A percentile compares a stretch with the other conserved stretches of the same genome.
phyloP scores from a whole-genome alignment of 2,888 invertebrate species.

The Azorinus chamasolen region DNA sequence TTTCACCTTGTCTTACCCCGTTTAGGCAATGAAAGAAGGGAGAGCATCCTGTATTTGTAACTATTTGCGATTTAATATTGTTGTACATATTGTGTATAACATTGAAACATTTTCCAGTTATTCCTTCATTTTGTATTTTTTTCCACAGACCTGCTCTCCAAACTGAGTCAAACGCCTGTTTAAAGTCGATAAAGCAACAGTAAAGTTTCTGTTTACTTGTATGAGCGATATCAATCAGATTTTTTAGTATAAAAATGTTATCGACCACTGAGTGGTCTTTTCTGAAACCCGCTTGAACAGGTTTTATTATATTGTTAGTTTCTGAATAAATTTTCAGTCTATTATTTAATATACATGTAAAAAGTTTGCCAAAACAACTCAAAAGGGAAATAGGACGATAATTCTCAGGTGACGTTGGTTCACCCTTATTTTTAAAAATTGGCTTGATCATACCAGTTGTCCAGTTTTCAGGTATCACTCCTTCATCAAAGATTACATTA shows the following conservation, averaged over 20 bases:
- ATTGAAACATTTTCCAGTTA: slow-evolving; percentile 34
- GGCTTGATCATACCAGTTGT: slow-evolving; percentile 9
- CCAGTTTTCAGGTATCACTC: slow-evolving; percentile 10
- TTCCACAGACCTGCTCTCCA: slow-evolving; percentile 35
- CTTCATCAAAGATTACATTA: slow-evolving; percentile 7
- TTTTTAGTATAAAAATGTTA: neutral
- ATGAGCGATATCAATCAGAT: neutral
- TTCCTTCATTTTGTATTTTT: slow-evolving; percentile 8
- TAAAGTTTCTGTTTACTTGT: slow-evolving; percentile 20
- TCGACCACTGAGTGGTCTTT: slow-evolving; percentile 17
- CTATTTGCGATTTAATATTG: slow-evolving; percentile 31
- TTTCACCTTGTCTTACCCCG: slow-evolving; percentile 39
- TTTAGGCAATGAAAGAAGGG: slow-evolving; percentile 4
- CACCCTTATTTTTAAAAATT: slow-evolving; percentile 20
- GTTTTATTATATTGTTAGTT: slow-evolving; percentile 9
- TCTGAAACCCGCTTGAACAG: slow-evolving; percentile 33
- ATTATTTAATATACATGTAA: slow-evolving; percentile 26
- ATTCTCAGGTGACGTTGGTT: no score
- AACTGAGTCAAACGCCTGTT: slow-evolving; percentile 30
- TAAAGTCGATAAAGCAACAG: slow-evolving; percentile 30
- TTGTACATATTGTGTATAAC: slow-evolving; percentile 38
- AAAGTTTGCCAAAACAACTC: slow-evolving; percentile 35
- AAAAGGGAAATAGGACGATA: no score
- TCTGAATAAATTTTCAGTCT: slow-evolving; percentile 23
- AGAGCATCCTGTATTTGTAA: slow-evolving; percentile 5